Evolutionary conservation across 2,113 vertebrate species (phyloP).

Genomic region (Colius striatus): DNA sequence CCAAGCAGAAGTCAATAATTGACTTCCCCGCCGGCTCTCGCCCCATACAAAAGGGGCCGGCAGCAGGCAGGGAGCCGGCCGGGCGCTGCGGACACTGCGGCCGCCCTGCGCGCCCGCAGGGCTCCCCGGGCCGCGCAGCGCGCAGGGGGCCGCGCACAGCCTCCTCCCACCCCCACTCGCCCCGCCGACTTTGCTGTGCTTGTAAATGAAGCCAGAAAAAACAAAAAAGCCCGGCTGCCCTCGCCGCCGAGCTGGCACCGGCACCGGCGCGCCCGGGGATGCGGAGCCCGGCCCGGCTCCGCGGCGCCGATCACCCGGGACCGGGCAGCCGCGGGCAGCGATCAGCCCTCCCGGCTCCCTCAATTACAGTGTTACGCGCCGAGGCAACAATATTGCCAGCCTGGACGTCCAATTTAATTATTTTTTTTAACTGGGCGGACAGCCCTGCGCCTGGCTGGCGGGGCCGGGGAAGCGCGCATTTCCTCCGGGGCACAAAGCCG

Average conservation of each 20-base stretch:
- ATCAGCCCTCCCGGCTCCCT: not conserved
- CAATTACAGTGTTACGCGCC: not conserved
- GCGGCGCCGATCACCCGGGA: not conserved
- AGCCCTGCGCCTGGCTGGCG: not conserved
- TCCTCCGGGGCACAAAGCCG: slow-evolving; percentile 49
- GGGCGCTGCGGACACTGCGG: not conserved
- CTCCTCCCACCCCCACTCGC: not conserved
- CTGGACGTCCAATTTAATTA: not conserved
- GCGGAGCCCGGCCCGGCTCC: slow-evolving; percentile 1
- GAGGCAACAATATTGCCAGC: not conserved
- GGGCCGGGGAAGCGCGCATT: not conserved
- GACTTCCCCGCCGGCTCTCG: not conserved
- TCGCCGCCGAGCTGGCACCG: slow-evolving; percentile 30
- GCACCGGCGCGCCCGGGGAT: slow-evolving; percentile 5
- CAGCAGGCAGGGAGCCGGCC: not conserved
- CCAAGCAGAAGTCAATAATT: not conserved
- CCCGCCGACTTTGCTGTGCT: not conserved
- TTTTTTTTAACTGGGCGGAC: not conserved
- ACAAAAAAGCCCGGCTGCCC: not conserved
- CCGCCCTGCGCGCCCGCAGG: not conserved
- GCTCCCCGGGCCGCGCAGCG: not conserved
- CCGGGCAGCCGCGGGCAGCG: not conserved
- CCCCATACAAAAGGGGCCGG: not conserved
- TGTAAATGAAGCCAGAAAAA: not conserved
- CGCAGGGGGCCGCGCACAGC: not conserved